phyloP scores from a whole-genome alignment of 2,113 vertebrate genomes.

The Falco punctatus region DNA sequence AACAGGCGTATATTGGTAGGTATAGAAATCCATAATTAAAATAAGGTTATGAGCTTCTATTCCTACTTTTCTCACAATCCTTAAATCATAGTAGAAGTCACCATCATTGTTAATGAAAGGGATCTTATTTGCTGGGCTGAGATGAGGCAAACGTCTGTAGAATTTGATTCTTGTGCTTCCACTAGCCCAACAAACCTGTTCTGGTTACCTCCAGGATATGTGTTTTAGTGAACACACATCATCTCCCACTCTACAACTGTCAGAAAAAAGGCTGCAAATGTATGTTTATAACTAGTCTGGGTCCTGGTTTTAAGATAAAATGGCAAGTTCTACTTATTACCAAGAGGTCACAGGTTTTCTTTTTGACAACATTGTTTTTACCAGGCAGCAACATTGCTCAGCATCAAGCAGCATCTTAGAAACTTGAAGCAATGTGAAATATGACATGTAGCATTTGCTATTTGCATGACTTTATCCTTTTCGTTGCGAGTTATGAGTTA shows the following conservation, averaged over 20 bases:
- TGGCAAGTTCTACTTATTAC: not conserved
- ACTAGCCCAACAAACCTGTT: not conserved
- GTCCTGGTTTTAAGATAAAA: not conserved
- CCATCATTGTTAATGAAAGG: not conserved
- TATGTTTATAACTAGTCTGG: not conserved
- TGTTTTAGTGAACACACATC: not conserved
- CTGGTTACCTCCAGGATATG: not conserved
- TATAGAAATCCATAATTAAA: not conserved
- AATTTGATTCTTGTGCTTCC: not conserved
- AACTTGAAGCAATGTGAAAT: not conserved
- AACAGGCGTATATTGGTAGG: not conserved
- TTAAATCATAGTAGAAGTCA: not conserved
- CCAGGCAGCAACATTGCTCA: not conserved
- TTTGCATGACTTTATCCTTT: not conserved
- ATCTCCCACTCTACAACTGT: not conserved
- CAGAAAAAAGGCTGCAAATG: not conserved
- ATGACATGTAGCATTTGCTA: not conserved
- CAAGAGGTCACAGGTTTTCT: not conserved
- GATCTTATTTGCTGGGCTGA: not conserved
- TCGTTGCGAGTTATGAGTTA: not conserved
- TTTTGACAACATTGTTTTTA: not conserved
- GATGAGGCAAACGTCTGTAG: not conserved
- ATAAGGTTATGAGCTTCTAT: not conserved
- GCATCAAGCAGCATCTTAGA: not conserved
- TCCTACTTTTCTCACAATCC: not conserved